These are phyloP conservation scores for Perizoma affinitatum DNA, from an alignment of 2,888 invertebrate genomes.

Conservation along the genomic window DNA sequence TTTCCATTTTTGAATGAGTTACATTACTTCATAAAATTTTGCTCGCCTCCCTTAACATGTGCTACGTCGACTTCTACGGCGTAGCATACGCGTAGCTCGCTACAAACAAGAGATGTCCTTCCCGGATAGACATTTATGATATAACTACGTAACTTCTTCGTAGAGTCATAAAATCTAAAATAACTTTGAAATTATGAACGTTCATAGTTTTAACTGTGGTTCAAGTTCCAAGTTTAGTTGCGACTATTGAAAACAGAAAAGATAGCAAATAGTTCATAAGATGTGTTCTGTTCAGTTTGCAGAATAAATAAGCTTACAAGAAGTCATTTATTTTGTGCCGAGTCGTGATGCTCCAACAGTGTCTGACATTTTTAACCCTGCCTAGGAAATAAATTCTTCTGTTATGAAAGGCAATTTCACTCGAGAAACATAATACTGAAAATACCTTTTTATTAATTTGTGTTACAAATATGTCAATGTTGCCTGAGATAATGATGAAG, in stretches of 20 bases:
- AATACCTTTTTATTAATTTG: conserved; percentile 11
- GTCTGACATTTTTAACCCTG: conserved; percentile 20
- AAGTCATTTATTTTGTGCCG: conserved; percentile 19
- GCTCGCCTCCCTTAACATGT: no score
- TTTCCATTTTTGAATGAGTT: not conserved
- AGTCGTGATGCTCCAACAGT: conserved; percentile 6
- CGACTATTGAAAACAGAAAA: not conserved
- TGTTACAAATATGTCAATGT: not conserved
- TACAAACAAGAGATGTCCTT: not conserved
- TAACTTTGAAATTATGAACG: no score
- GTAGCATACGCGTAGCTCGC: conserved; percentile 12
- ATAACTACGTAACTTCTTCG: no score
- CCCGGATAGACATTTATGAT: no score
- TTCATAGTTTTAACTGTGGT: no score
- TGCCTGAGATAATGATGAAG: no score
- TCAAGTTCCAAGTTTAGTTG: no score
- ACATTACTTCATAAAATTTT: no score
- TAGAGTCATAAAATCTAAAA: no score
- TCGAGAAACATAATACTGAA: conserved; percentile 9
- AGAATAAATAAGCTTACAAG: conserved; percentile 6
- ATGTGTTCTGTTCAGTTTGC: not conserved
- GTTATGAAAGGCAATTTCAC: conserved; percentile 20
- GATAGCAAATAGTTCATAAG: not conserved
- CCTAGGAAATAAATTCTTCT: conserved; percentile 20
- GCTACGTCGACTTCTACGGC: conserved; percentile 14